Evolutionary conservation across 2,113 vertebrate species (phyloP), one percentile per base, ranked within the genome.

Genomic region (Apteryx mantelli): DNA sequence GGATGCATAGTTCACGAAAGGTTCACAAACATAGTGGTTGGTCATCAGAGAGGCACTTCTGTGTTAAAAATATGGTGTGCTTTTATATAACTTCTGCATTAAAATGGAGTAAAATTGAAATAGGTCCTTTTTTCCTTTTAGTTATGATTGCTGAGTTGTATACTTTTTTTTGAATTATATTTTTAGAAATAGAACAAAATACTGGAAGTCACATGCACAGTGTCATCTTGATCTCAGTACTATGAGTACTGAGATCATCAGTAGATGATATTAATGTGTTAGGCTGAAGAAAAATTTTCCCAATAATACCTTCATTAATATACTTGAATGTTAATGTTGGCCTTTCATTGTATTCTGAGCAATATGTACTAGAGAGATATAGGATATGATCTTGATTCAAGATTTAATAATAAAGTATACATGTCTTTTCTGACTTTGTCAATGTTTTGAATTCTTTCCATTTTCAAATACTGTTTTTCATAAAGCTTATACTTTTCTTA

Each of bases 1-100:
- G 34, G 30, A 42, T 6, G 10, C 16, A 11, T 0, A 42, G 0
- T 36, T 42, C 42, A 42, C 12, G 42, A 46, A 15, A 46, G 20
- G 32, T 46, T 82, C 56, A 58, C 28, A n/a, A 25, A 79, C 66
- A 11, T 75, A 28, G 30, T 69, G 55, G 22, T 11, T 70, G n/a
- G 40, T 76, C 36, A 24, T 56, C 24, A 53, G 5, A 44, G 8
- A 30, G 38, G 13, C 34, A 14, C 6, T 53, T 78, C 19, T 36
- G 8, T 86, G 13, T 86, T 82, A 80, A 75, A 69, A 82, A 52
- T 70, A 40, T 5, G 69, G 24, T 34, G 18, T 65, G 20, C 11
- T 58, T 80, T 6, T 81, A 48, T 68, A 18, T 61, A 25, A 13
- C 20, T 84, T 53, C 55, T 75, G 11, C 0, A 1, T 74, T 74